phyloP scores from a whole-genome alignment of 2,113 vertebrate genomes.

The Limnothrissa miodon region DNA sequence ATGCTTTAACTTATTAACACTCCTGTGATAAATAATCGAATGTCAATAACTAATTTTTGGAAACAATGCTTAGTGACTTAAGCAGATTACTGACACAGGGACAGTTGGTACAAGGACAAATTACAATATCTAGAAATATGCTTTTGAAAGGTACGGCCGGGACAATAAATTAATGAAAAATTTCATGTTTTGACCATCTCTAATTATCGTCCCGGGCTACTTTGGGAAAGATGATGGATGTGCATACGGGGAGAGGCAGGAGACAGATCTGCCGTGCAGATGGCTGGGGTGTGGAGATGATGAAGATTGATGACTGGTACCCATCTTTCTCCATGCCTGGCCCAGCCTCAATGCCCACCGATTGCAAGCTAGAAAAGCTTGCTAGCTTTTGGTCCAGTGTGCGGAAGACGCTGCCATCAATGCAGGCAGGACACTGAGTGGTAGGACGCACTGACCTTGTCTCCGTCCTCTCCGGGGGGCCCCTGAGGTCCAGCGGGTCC shows the following conservation, averaged over 20 bases:
- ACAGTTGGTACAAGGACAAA: background rate
- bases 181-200: slow-evolving; percentile 43
- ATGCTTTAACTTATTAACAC: background rate
- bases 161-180: background rate
- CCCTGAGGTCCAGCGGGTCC: slow-evolving; percentile 93
- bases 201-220: slow-evolving; percentile 40
- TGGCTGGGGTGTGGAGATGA: slow-evolving; percentile 35
- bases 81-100: background rate
- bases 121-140: background rate
- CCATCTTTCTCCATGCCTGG: slow-evolving; percentile 17
- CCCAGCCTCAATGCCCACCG: background rate
- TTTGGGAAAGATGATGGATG: slow-evolving; percentile 54
- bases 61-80: background rate
- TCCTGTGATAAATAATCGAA: background rate
- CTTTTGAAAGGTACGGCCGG: background rate
- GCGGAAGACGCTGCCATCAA: background rate
- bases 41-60: background rate
- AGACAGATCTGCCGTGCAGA: slow-evolving; percentile 51
- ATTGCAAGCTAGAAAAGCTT: background rate
- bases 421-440: background rate
- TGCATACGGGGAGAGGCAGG: slow-evolving; percentile 13
- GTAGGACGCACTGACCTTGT: slow-evolving; percentile 78
- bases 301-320: slow-evolving; percentile 48
- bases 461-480: slow-evolving; percentile 95
- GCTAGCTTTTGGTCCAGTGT: slow-evolving; percentile 6